Conservation (phyloP, 2,888 invertebrate species). For the Fragum sueziense region DNA sequence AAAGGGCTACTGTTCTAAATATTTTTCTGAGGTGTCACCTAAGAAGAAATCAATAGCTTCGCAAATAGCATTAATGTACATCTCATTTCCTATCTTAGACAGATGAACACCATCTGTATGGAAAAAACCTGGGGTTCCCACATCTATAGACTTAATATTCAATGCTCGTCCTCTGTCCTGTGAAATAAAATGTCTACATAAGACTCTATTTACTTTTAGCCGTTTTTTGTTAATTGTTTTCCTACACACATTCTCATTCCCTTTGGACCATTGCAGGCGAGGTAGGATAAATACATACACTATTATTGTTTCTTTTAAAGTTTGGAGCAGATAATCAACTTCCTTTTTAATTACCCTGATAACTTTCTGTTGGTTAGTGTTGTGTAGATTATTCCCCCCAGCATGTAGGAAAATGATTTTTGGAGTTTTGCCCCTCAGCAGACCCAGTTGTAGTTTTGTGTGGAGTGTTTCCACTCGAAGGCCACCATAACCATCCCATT, state of each 20-base stretch:
- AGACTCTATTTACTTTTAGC: slow-evolving; percentile 1
- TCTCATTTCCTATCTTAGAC: slow-evolving; percentile 19
- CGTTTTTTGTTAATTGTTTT: slow-evolving; percentile 6
- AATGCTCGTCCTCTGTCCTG: slow-evolving; percentile 2
- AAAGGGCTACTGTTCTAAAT: too few relatives aligned
- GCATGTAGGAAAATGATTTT: slow-evolving; percentile 22
- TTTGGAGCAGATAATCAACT: slow-evolving; percentile 1
- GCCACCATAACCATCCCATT: slow-evolving; percentile 24
- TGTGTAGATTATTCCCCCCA: slow-evolving; percentile 32
- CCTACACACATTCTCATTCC: not conserved
- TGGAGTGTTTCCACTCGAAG: slow-evolving; percentile 13
- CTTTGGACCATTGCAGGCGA: slow-evolving; percentile 15
- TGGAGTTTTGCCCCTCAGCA: slow-evolving; percentile 16
- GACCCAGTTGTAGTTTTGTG: slow-evolving; percentile 12
- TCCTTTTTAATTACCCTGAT: slow-evolving; percentile 7
- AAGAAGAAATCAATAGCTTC: slow-evolving; percentile 14
- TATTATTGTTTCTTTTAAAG: slow-evolving; percentile 11
- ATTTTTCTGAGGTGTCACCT: not conserved
- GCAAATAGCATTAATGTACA: slow-evolving; percentile 7
- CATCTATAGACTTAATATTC: slow-evolving; percentile 20
- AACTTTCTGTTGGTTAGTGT: slow-evolving; percentile 21
- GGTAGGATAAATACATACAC: slow-evolving; percentile 30
- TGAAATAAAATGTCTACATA: not conserved
- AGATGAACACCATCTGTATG: slow-evolving; percentile 20
- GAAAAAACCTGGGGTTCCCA: slow-evolving; percentile 19